Evolutionary conservation across 2,888 invertebrate species (phyloP), one percentile per base, ranked within the genome.

Genomic region (Chloromyia formosa): DNA sequence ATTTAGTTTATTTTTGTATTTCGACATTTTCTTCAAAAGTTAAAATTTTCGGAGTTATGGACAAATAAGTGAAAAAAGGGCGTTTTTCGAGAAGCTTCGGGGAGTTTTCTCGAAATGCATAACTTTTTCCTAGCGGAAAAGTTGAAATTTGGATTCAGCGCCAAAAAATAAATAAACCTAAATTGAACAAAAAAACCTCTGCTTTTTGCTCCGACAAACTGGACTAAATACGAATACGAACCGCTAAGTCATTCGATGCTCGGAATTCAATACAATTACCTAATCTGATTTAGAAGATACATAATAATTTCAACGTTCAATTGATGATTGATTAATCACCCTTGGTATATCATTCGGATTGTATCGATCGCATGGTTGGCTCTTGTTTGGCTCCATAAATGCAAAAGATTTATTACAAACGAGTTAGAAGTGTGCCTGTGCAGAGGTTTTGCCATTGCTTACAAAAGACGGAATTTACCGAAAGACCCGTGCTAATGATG

Each of bases 281-380:
- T 42, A 64, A 64, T 64, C 40, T 64, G 18, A 64, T 64, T 64
- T 20, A 5, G 16, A 14, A 64, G 18, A 64, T 64, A 40, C 40
- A 35, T 35, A 35, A 35, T 35, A 35, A 49, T 42, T 64, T 64
- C 20, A 35, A 42, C 64, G 1, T 40, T 18, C 16, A 9, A 64
- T 64, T 42, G 40, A 42, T 64, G 64, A 64, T 22, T 64, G 64
- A 64, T 64, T 64, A 64, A 64, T 64, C 40, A 64, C 61, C 5
- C 49, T 12, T 49, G 49, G 10, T 35, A 35, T 35, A 4, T 35
- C 3, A 35, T 35, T 35, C 27, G 3, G 27, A 35, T 35, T 35
- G 27, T 35, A 35, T 35, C 27, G 2, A 35, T 35, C 7, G 3
- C 27, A 35, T 35, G 27, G 16, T 49, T 49, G 49, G 16, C 12